Conservation (phyloP, 2,797 vertebrate genomes). For the Darevskia nairensis region DNA sequence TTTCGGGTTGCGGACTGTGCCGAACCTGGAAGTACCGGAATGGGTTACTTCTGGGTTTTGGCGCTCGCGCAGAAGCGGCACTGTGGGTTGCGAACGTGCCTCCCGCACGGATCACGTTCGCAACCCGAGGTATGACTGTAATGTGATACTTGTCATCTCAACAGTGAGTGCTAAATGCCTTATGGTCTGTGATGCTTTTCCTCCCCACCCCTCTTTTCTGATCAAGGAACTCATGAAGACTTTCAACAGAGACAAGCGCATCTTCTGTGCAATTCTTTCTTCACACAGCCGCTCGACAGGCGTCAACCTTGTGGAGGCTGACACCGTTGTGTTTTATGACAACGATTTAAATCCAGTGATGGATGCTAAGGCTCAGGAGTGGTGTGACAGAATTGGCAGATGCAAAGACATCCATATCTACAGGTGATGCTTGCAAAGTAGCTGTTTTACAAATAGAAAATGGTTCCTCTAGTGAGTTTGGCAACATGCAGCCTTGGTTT, state of each 20-base stretch:
- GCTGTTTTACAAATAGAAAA: not conserved
- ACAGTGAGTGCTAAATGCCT: too few species aligned
- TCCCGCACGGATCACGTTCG: too few species aligned
- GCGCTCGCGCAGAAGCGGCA: too few species aligned
- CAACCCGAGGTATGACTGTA: too few species aligned
- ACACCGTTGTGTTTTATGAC: slow-evolving; percentile 94
- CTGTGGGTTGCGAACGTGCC: too few species aligned
- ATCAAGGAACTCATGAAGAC: slow-evolving; percentile 88
- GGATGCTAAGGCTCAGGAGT: slow-evolving; percentile 93
- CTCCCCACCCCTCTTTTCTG: not conserved
- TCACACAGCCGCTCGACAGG: slow-evolving; percentile 91
- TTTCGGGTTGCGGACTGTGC: too few species aligned
- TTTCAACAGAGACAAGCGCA: slow-evolving; percentile 89
- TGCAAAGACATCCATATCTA: slow-evolving; percentile 96
- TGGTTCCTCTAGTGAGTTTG: not conserved
- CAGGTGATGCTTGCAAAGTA: slow-evolving; percentile 76
- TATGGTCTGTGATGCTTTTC: not conserved
- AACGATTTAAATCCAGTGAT: slow-evolving; percentile 94
- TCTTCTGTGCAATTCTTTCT: slow-evolving; percentile 93
- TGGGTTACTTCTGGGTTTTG: too few species aligned
- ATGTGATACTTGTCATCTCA: not conserved
- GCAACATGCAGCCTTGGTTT: too few species aligned
- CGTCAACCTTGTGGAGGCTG: slow-evolving; percentile 89
- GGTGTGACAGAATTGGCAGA: slow-evolving; percentile 94
- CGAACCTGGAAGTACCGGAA: too few species aligned